Evolutionary conservation across 2,113 vertebrate genomes (phyloP).

Genomic region (Acanthisitta chloris): DNA sequence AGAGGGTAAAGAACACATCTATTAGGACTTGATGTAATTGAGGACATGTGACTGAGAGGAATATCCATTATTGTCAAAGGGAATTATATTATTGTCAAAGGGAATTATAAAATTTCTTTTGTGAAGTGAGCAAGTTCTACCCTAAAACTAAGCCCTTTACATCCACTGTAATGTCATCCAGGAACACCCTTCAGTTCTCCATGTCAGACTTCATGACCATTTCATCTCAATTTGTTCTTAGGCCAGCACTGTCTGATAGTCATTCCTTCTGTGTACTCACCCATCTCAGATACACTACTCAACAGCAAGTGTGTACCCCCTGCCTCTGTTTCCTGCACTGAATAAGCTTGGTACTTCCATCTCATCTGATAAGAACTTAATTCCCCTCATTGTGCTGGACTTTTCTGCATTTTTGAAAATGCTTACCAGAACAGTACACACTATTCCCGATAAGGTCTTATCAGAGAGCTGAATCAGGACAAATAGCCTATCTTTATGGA

Average conservation of each 20-base stretch:
- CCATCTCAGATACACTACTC: background rate
- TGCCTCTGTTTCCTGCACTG: background rate
- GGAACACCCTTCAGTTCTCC: background rate
- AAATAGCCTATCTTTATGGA: slow-evolving; percentile 64
- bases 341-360: background rate
- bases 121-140: background rate
- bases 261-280: background rate
- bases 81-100: background rate
- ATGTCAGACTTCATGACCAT: background rate
- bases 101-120: background rate
- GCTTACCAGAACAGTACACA: slow-evolving; percentile 53
- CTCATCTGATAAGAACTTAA: slow-evolving; percentile 12
- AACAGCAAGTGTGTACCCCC: background rate
- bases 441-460: slow-evolving; percentile 62
- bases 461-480: slow-evolving; percentile 59
- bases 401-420: slow-evolving; percentile 55
- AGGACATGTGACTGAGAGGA: background rate
- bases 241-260: background rate
- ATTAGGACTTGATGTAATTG: background rate
- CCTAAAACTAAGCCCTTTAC: background rate
- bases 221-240: background rate
- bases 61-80: background rate
- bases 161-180: background rate
- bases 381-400: background rate
- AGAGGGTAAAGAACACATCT: background rate